Percentiles rank a stretch among this genome's conserved stretches.
Evolutionary conservation across 2,113 vertebrate genomes (phyloP).

Genomic region (Alethe castanea): DNA sequence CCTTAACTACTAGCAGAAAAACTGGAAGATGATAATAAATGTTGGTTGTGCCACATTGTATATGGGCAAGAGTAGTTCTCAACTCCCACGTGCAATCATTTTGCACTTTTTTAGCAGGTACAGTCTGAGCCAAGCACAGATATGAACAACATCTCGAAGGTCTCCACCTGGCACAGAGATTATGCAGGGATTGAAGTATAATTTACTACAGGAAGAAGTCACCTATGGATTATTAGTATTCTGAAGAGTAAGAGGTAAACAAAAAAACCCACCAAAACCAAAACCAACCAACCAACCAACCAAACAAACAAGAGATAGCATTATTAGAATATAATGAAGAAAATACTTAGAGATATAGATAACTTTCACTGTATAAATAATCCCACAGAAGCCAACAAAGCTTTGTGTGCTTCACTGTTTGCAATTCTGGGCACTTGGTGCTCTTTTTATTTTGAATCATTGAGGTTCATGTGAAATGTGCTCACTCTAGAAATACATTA

Average conservation of each 20-base stretch:
- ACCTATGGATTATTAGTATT: neutral
- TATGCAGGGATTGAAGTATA: neutral
- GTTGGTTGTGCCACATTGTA: neutral
- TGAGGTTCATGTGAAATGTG: neutral
- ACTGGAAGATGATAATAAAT: neutral
- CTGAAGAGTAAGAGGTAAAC: neutral
- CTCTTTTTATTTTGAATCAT: neutral
- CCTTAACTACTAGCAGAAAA: neutral
- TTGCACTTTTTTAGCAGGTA: neutral
- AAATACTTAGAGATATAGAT: neutral
- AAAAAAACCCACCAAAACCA: neutral
- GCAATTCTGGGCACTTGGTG: neutral
- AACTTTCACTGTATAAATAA: neutral
- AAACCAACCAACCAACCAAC: too few relatives aligned
- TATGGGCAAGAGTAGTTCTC: neutral
- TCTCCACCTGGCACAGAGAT: neutral
- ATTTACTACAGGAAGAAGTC: neutral
- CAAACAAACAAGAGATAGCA: too few relatives aligned
- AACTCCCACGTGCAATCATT: accelerated
- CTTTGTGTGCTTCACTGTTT: neutral
- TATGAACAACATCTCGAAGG: neutral
- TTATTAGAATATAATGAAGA: neutral
- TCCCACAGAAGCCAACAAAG: neutral
- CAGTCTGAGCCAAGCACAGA: neutral
- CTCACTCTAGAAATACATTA: neutral